Evolutionary conservation across 2,888 invertebrate genomes (phyloP).

Genomic region (Tricholauxania praeusta): DNA sequence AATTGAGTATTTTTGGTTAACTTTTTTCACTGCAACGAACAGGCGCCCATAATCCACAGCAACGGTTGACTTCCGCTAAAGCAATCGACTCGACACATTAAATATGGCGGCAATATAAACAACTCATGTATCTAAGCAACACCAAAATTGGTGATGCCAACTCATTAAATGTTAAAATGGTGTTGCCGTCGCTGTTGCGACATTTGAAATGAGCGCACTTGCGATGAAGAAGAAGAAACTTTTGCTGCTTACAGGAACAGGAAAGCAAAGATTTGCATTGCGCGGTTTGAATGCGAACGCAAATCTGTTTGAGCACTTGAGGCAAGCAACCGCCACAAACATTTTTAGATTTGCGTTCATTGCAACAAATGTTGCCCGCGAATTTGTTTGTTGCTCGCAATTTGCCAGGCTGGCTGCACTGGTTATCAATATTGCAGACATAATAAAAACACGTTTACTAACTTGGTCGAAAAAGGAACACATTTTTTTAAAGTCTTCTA

Average conservation of each 20-base stretch:
- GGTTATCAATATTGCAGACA: too few species aligned
- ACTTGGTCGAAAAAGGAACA: too few species aligned
- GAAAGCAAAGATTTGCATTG: slow-evolving; percentile 4
- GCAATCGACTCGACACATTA: neutral
- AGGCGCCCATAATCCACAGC: slow-evolving; percentile 10
- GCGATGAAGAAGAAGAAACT: slow-evolving; percentile 14
- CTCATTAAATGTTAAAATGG: neutral
- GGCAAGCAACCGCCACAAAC: too few species aligned
- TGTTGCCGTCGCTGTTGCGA: neutral
- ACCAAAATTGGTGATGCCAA: slow-evolving; percentile 2
- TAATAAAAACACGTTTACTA: too few species aligned
- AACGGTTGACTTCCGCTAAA: neutral
- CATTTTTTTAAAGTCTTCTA: too few species aligned
- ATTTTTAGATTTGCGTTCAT: neutral
- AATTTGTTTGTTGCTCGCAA: too few species aligned
- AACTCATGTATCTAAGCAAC: neutral
- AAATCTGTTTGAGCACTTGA: too few species aligned
- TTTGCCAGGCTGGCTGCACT: too few species aligned
- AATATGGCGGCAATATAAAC: neutral
- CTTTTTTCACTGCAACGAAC: slow-evolving; percentile 11
- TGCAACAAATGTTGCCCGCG: slow-evolving; percentile 13
- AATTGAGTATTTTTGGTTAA: slow-evolving; percentile 25
- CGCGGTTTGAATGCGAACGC: too few species aligned
- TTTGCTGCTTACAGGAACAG: slow-evolving; percentile 27
- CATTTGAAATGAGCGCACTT: neutral